Evolutionary conservation across 2,888 invertebrate species (phyloP), one percentile per base, ranked within the genome.

Genomic region (Lottia scabra): DNA sequence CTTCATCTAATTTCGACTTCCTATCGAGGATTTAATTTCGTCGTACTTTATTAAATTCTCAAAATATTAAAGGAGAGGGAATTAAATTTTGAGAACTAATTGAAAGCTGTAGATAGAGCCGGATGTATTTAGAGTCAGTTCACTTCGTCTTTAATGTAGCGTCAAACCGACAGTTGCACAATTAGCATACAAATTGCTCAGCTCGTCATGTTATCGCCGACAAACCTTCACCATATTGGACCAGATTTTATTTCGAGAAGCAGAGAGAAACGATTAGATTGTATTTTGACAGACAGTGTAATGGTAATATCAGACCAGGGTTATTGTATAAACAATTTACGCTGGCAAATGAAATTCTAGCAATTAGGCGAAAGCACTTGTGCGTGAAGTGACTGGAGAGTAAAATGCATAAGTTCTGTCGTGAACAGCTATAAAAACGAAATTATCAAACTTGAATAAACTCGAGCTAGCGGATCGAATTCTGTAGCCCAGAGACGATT

Each of bases 321-420:
- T 56, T 56, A 56, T 56, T 56, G 56, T 56, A 56, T 56, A 56
- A 56, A 56, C 56, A 56, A 56, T 56, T 56, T 56, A 56, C 56
- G 56, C 56, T 56, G 56, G 56, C 19, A 56, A 56, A 56, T 56
- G 56, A 56, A 56, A 56, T 56, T 56, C 56, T 56, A 56, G 56
- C 56, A 56, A 56, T 56, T 56, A 56, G 23, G 56, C 56, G 56
- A 56, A 56, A 56, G 56, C 56, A 56, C 56, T 56, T 56, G 56
- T 56, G 56, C 56, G 56, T 56, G 56, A 56, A 56, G 19, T 23
- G 56, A 56, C 56, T 56, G 56, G 19, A 19, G 56, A 56, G 56
- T 10, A 56, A 56, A 56, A 56, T 56, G 56, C 56, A 56, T 56
- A 56, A 56, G 56, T 23, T 56, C 19, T 56, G 23, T 23, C 56